phyloP scores from a whole-genome alignment of 1,140 invertebrate species.

The Pteromalus puparum region DNA sequence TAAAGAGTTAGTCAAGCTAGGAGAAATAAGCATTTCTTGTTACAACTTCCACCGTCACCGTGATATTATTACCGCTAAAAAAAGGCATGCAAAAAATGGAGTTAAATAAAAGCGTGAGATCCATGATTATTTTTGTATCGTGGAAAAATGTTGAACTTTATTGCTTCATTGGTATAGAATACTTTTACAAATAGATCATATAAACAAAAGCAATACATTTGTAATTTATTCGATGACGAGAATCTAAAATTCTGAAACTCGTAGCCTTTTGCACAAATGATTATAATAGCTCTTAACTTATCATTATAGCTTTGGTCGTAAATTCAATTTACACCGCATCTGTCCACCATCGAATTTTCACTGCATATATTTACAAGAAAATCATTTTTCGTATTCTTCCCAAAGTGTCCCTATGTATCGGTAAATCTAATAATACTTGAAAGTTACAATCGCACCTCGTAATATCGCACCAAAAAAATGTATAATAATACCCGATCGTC shows the following conservation, averaged over 20 bases:
- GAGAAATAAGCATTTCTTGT: neutral
- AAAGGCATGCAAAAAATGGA: neutral
- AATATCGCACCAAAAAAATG: neutral
- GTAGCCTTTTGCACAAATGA: neutral
- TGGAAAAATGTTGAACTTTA: conserved; percentile 46
- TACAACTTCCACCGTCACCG: conserved; percentile 9
- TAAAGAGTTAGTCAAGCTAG: conserved; percentile 21
- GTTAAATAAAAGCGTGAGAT: conserved; percentile 25
- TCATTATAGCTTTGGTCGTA: neutral
- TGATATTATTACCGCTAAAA: conserved; percentile 3
- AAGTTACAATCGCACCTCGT: neutral
- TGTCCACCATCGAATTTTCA: neutral
- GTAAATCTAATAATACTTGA: neutral
- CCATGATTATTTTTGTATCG: neutral
- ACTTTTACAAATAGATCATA: conserved; percentile 42
- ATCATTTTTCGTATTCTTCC: neutral
- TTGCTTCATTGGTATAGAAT: conserved; percentile 17
- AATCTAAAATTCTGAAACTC: conserved; percentile 10
- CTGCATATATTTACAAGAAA: neutral
- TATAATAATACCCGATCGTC: neutral
- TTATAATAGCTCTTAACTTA: neutral
- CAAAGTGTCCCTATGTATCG: neutral
- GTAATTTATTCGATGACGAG: conserved; percentile 38
- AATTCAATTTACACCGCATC: neutral
- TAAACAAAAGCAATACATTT: conserved; percentile 30